These are phyloP conservation scores for Hippocampus kuda DNA, from an alignment of 2,797 vertebrate species.

Conservation along the genomic window DNA sequence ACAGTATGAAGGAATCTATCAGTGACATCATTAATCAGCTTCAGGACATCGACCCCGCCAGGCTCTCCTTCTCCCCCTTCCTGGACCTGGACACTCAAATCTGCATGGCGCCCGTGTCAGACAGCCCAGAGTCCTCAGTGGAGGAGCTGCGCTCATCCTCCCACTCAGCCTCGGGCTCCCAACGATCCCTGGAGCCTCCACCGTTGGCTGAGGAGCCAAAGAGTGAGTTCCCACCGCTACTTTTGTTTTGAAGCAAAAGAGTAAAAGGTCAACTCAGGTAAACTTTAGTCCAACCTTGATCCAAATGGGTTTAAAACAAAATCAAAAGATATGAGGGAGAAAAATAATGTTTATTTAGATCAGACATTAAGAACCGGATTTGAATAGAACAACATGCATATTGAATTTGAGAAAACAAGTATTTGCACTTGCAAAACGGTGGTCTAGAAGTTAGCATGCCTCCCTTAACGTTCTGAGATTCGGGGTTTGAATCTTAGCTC, in stretches of 20 bases:
- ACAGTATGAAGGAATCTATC: slow-evolving; percentile 70
- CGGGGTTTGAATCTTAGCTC: too few species aligned
- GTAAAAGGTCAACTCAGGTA: background rate
- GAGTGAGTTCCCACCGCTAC: slow-evolving; percentile 49
- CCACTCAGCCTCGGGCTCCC: slow-evolving; percentile 60
- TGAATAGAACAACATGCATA: too few species aligned
- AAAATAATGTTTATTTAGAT: background rate
- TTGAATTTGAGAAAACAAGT: too few species aligned
- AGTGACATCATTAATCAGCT: slow-evolving; percentile 74
- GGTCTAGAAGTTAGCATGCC: too few species aligned
- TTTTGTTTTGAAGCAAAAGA: slow-evolving; percentile 7
- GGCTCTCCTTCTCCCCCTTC: slow-evolving; percentile 73
- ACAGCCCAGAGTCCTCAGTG: slow-evolving; percentile 71
- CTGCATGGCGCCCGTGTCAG: slow-evolving; percentile 68
- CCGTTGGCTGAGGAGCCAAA: slow-evolving; percentile 34
- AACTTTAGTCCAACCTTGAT: background rate
- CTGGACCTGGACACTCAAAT: slow-evolving; percentile 74
- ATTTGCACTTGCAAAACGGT: too few species aligned
- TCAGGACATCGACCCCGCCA: slow-evolving; percentile 67
- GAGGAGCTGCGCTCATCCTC: slow-evolving; percentile 69
- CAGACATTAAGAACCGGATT: too few species aligned
- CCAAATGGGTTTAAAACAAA: background rate
- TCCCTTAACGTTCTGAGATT: too few species aligned
- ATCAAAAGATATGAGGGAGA: background rate
- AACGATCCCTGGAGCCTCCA: slow-evolving; percentile 55